phyloP scores from a whole-genome alignment of 2,797 vertebrate species.

The Orientallactaga sibirica region DNA sequence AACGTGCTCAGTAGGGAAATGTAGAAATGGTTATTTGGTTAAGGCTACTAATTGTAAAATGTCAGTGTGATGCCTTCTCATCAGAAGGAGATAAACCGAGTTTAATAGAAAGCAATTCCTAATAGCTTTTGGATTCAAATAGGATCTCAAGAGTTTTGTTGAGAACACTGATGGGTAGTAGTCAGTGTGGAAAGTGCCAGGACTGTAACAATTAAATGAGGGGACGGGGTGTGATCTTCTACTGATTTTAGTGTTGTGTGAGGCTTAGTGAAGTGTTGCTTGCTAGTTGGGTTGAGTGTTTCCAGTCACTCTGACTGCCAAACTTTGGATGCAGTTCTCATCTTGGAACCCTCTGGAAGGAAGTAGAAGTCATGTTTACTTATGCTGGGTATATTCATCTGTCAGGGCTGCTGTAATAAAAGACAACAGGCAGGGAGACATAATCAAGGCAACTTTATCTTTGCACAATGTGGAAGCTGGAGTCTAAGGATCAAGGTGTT shows the following conservation, averaged over 20 bases:
- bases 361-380: slow-evolving; percentile 25
- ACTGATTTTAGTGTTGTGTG: not conserved
- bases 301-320: not conserved
- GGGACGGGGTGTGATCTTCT: not conserved
- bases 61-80: not conserved
- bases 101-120: slow-evolving; percentile 39
- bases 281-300: not conserved
- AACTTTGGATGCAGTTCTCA: not conserved
- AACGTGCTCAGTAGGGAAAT: not conserved
- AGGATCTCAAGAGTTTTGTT: not conserved
- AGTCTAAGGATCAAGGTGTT: not conserved
- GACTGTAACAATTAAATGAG: not conserved
- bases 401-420: not conserved
- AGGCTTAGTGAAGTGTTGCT: slow-evolving; percentile 20
- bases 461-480: not conserved
- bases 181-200: not conserved
- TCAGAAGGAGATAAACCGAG: not conserved
- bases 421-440: not conserved
- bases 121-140: not conserved
- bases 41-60: not conserved
- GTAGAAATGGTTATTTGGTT: not conserved
- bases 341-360: slow-evolving; percentile 32
- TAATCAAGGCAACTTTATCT: not conserved
- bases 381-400: not conserved
- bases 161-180: not conserved